These are phyloP conservation scores for Drosophila neotestacea DNA, from an alignment of 2,888 invertebrate genomes.

Conservation along the genomic window DNA sequence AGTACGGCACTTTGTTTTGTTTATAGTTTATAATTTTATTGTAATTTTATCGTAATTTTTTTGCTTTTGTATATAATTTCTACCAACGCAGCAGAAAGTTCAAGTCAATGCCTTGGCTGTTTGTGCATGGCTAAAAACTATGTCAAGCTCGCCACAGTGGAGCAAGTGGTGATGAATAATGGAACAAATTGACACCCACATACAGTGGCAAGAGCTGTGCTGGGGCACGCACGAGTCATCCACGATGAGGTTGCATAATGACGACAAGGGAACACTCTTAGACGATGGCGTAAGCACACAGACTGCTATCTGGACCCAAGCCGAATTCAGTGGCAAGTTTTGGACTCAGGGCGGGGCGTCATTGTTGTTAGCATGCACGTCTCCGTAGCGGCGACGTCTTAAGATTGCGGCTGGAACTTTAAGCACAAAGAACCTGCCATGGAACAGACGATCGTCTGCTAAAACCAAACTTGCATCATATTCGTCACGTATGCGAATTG, in stretches of 20 bases:
- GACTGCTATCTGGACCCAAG: constrained; percentile 72
- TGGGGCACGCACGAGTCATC: constrained; percentile 57
- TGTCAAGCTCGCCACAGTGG: constrained; percentile 73
- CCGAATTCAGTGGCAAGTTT: constrained; percentile 57
- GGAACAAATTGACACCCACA: constrained; percentile 17
- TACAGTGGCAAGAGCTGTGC: not conserved
- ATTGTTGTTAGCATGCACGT: constrained; percentile 48
- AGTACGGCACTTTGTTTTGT: constrained; percentile 38
- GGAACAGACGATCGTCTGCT: constrained; percentile 49
- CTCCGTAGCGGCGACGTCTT: constrained; percentile 63
- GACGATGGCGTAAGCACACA: constrained; percentile 65
- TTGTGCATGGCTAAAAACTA: constrained; percentile 41
- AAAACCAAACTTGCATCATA: constrained; percentile 66
- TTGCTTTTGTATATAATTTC: constrained; percentile 83
- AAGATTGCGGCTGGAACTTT: constrained; percentile 56
- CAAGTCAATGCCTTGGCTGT: constrained; percentile 68
- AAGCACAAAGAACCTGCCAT: constrained; percentile 42
- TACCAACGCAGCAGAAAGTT: constrained; percentile 82
- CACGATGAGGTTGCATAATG: constrained; percentile 44
- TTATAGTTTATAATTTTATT: constrained; percentile 64
- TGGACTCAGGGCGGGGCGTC: constrained; percentile 19
- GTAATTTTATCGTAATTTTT: constrained; percentile 78
- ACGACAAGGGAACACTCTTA: constrained; percentile 26
- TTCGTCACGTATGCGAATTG: constrained; percentile 65
- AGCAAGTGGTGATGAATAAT: constrained; percentile 25